Evolutionary conservation across 2,797 vertebrate species (phyloP).

Genomic region (Sardinella longiceps): DNA sequence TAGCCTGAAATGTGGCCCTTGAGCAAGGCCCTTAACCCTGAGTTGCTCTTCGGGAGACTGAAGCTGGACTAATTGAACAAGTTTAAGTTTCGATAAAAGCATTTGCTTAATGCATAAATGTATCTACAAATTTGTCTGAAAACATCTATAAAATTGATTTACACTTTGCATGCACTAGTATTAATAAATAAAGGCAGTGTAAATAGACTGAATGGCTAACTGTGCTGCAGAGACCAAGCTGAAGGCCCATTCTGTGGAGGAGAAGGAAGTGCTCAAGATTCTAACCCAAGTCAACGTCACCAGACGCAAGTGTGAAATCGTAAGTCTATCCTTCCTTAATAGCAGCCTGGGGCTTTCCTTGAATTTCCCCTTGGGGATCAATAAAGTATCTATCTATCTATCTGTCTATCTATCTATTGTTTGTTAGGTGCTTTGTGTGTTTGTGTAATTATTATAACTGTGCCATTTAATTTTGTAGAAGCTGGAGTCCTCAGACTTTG

Average conservation of each 20-base stretch:
- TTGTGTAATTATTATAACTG: conserved; percentile 18
- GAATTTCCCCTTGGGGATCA: no score
- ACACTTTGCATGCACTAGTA: background rate
- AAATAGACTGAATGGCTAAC: background rate
- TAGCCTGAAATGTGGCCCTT: no score
- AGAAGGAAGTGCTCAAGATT: conserved; percentile 85
- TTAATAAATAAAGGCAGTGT: no score
- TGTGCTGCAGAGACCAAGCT: conserved; percentile 81
- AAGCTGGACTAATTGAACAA: no score
- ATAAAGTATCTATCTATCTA: no score
- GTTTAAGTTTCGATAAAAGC: no score
- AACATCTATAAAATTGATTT: background rate
- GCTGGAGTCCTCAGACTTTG: conserved; percentile 90
- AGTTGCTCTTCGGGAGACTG: no score
- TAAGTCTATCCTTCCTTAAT: conserved; percentile 50
- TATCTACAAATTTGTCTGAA: background rate
- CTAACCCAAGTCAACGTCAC: conserved; percentile 94
- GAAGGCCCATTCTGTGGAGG: conserved; percentile 80
- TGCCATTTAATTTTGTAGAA: conserved; percentile 70
- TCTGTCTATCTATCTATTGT: no score
- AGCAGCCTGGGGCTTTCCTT: no score
- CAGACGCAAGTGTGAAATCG: conserved; percentile 90
- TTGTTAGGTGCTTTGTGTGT: background rate
- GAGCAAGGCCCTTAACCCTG: no score
- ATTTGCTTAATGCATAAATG: no score